phyloP scores from a whole-genome alignment of 1,140 invertebrate genomes.

The Bemisia tabaci region DNA sequence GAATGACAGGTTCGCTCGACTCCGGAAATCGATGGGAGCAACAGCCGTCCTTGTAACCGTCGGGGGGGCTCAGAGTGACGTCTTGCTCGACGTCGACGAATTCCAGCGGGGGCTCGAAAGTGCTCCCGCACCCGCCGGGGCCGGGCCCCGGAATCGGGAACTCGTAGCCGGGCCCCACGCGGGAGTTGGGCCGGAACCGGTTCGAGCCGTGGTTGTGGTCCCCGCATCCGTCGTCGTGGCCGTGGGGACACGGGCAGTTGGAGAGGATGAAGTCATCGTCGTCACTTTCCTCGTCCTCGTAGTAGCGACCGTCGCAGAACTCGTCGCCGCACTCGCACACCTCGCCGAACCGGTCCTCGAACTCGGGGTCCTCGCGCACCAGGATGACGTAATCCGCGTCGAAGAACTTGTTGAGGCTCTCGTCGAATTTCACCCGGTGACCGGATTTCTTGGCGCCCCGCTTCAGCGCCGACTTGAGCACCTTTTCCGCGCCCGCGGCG shows the following conservation, averaged over 20 bases:
- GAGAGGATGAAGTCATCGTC: constrained; percentile 18
- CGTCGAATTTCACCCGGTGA: constrained; percentile 68
- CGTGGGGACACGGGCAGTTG: constrained; percentile 4
- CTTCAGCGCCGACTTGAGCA: constrained; percentile 42
- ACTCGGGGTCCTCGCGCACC: constrained; percentile 66
- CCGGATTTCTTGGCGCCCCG: constrained; percentile 29
- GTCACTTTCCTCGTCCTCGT: constrained; percentile 20
- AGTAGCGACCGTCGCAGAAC: constrained; percentile 15
- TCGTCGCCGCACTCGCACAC: constrained; percentile 42
- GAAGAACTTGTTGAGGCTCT: constrained; percentile 72
- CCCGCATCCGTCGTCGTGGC: background rate
- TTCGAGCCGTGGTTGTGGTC: background rate
- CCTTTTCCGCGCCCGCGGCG: constrained; percentile 20
- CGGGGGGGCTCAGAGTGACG: constrained; percentile 69
- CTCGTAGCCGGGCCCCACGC: constrained; percentile 3
- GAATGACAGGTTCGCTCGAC: too few species aligned
- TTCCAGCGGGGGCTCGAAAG: constrained; percentile 39
- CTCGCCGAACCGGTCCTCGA: constrained; percentile 52
- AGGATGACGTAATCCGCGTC: constrained; percentile 77
- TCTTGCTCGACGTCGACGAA: constrained; percentile 43
- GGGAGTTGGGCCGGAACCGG: background rate
- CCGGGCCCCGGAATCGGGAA: background rate
- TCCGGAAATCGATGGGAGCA: constrained; percentile 6
- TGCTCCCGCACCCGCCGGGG: constrained; percentile 23
- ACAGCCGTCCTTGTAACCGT: constrained; percentile 60